phyloP scores from a whole-genome alignment of 2,888 invertebrate species.

The Pharmacophagus antenor region DNA sequence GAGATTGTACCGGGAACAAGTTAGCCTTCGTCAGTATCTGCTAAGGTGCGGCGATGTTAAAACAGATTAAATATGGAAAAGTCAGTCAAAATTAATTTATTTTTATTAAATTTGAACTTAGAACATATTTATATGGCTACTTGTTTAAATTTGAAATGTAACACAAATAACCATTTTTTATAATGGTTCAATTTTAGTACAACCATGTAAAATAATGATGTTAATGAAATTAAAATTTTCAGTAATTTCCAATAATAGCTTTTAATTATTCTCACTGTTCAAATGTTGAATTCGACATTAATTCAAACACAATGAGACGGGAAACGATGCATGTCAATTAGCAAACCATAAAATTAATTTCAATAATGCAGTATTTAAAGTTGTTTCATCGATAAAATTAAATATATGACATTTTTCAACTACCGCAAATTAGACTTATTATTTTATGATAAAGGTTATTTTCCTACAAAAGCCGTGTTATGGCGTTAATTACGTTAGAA shows the following conservation, averaged over 20 bases:
- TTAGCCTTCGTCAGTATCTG: slow-evolving; percentile 56
- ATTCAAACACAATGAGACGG: slow-evolving; percentile 23
- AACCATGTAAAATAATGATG: background rate
- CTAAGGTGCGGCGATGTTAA: slow-evolving; percentile 33
- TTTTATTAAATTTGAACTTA: background rate
- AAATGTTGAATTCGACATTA: slow-evolving; percentile 10
- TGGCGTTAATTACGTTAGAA: too few species aligned
- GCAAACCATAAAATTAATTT: slow-evolving; percentile 26
- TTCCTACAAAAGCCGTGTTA: too few species aligned
- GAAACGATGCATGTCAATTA: slow-evolving; percentile 22
- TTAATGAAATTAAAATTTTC: background rate
- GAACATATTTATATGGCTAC: background rate
- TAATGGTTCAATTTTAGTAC: background rate
- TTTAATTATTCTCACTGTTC: slow-evolving; percentile 7
- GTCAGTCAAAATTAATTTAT: background rate
- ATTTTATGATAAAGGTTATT: background rate
- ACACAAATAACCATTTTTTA: background rate
- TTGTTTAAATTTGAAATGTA: too few species aligned
- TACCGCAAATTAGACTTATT: background rate
- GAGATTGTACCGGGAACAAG: slow-evolving; percentile 59
- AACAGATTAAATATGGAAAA: slow-evolving; percentile 19
- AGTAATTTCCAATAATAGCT: background rate
- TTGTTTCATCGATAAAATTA: background rate
- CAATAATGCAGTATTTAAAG: slow-evolving; percentile 16
- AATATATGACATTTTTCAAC: background rate